These are phyloP conservation scores for Anoplophora glabripennis DNA, from an alignment of 1,140 invertebrate genomes.

Conservation along the genomic window DNA sequence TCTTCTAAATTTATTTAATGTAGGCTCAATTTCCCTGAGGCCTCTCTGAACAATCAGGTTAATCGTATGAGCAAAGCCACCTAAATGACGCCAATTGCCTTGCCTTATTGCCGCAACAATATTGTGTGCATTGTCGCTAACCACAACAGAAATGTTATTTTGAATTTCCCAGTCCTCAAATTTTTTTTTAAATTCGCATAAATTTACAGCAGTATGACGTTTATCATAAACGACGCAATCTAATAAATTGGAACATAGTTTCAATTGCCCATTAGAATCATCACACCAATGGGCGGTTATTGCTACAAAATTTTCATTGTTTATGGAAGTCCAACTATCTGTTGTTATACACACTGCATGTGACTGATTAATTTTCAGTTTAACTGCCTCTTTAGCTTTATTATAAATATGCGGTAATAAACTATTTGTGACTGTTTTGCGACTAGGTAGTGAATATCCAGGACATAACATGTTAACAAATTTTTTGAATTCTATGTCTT, in stretches of 20 bases:
- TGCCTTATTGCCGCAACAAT: constrained; percentile 10
- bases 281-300: constrained; percentile 7
- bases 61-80: constrained; percentile 17
- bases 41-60: constrained; percentile 14
- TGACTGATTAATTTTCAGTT: neutral
- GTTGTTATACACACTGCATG: neutral
- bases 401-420: neutral
- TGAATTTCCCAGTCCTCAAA: constrained; percentile 6
- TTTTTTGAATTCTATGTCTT: constrained; percentile 1
- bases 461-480: neutral
- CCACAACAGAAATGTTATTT: constrained; percentile 9
- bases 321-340: constrained; percentile 12
- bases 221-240: constrained; percentile 5
- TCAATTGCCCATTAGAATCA: constrained; percentile 1
- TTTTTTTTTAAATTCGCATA: neutral
- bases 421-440: constrained; percentile 1
- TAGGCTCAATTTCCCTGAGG: neutral
- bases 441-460: neutral
- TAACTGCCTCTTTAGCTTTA: neutral
- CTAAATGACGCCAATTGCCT: neutral
- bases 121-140: constrained; percentile 17
- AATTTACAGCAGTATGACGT: constrained; percentile 10
- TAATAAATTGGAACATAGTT: constrained; percentile 2
- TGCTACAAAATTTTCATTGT: constrained; percentile 10
- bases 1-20: constrained; percentile 9